Evolutionary conservation across 2,113 vertebrate species (phyloP).

Genomic region (Gadus macrocephalus): DNA sequence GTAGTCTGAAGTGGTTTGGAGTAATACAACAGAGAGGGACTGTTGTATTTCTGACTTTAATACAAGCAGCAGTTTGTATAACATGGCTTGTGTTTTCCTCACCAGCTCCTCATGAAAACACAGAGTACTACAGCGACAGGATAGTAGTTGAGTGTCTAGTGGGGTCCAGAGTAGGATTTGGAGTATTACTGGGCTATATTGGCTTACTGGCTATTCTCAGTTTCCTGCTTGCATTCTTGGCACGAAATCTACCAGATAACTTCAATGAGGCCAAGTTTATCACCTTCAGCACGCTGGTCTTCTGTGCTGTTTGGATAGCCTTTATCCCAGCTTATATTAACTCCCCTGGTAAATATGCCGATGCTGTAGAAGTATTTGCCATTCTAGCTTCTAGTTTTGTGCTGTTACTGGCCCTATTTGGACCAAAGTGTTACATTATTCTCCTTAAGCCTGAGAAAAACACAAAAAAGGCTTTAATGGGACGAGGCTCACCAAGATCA

Average conservation of each 20-base stretch:
- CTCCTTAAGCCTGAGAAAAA: not conserved
- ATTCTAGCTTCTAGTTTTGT: not conserved
- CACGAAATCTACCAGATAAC: slow-evolving; percentile 60
- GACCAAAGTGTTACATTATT: slow-evolving; percentile 2
- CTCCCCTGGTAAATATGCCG: slow-evolving; percentile 63
- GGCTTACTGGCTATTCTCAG: slow-evolving; percentile 43
- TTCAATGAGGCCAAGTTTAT: slow-evolving; percentile 60
- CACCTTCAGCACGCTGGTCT: slow-evolving; percentile 59
- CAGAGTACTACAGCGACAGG: slow-evolving; percentile 25
- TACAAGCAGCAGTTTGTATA: slow-evolving; percentile 60
- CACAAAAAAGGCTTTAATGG: not conserved
- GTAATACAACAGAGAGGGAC: slow-evolving; percentile 60
- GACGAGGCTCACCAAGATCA: too few species aligned
- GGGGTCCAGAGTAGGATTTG: slow-evolving; percentile 27
- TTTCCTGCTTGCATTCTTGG: slow-evolving; percentile 56
- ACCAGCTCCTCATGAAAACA: slow-evolving; percentile 43
- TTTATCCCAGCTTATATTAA: slow-evolving; percentile 69
- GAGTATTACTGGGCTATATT: slow-evolving; percentile 39
- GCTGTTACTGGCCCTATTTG: not conserved
- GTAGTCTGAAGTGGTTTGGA: slow-evolving; percentile 61
- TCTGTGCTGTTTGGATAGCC: slow-evolving; percentile 62
- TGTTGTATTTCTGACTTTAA: slow-evolving; percentile 52
- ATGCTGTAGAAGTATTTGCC: not conserved
- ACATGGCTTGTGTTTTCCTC: slow-evolving; percentile 53
- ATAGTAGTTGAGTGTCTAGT: slow-evolving; percentile 34